A percentile compares a stretch with the other conserved stretches of the same genome.
These are phyloP conservation scores for Synanthedon andrenaeformis DNA, from an alignment of 2,888 invertebrate genomes.

Conservation along the genomic window DNA sequence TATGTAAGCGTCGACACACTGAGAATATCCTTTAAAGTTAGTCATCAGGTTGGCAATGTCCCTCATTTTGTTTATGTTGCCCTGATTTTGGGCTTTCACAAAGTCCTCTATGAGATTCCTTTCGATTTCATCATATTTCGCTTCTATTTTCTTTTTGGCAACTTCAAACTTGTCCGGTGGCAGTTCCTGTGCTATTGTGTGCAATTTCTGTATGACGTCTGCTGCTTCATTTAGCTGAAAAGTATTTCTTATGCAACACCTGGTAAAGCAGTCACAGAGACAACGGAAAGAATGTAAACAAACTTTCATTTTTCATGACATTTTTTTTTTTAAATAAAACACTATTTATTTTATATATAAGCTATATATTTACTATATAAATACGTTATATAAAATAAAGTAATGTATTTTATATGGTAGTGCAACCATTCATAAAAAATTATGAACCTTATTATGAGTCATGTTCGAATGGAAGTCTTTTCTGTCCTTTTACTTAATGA, in stretches of 20 bases:
- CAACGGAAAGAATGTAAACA: no score
- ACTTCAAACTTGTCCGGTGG: constrained; percentile 88
- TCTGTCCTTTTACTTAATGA: no score
- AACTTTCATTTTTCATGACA: no score
- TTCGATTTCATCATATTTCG: constrained; percentile 92
- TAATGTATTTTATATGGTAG: no score
- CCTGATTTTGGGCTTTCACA: constrained; percentile 86
- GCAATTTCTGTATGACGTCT: constrained; percentile 96
- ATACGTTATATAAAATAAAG: no score
- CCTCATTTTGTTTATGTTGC: constrained; percentile 90
- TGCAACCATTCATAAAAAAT: no score
- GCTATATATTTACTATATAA: no score
- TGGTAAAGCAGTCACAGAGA: no score
- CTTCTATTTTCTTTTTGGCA: constrained; percentile 86
- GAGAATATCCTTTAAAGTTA: constrained; percentile 96
- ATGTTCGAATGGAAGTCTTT: no score
- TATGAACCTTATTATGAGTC: no score
- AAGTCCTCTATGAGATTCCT: constrained; percentile 94
- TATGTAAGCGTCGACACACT: constrained; percentile 96
- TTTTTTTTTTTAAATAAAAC: no score
- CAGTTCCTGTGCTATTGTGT: constrained; percentile 94
- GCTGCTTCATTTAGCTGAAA: constrained; percentile 91
- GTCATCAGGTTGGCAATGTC: constrained; percentile 91
- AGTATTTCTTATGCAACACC: not conserved
- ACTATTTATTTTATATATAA: no score